phyloP scores from a whole-genome alignment of 1,140 invertebrate genomes.

The Heliconius himera region DNA sequence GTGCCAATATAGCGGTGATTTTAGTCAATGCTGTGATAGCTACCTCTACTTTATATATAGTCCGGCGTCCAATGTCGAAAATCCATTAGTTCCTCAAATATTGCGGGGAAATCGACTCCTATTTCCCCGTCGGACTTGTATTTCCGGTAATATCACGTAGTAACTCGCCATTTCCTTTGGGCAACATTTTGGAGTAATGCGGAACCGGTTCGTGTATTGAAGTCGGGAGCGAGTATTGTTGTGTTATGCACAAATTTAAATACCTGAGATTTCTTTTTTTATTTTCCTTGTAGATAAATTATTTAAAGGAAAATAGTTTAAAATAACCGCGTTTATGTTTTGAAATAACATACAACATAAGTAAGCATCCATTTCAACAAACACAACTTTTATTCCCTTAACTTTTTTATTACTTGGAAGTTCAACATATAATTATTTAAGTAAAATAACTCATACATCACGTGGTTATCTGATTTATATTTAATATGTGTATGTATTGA shows the following conservation, averaged over 20 bases:
- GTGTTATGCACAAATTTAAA: neutral
- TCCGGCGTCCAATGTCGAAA: constrained; percentile 14
- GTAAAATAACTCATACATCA: neutral
- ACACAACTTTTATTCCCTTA: too few species aligned
- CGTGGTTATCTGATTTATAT: constrained; percentile 9
- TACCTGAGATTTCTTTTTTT: neutral
- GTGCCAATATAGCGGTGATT: neutral
- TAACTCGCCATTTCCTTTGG: constrained; percentile 23
- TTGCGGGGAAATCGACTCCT: constrained; percentile 21
- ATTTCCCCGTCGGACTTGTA: constrained; percentile 20
- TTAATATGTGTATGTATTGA: constrained; percentile 15
- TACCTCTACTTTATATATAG: neutral
- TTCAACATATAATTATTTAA: neutral
- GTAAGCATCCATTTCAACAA: too few species aligned
- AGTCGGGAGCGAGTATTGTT: neutral
- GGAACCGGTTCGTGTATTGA: constrained; percentile 5
- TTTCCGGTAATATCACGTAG: constrained; percentile 19
- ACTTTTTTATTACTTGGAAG: neutral
- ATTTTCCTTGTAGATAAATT: neutral
- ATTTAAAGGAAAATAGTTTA: too few species aligned
- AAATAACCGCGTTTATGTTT: too few species aligned
- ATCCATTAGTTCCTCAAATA: constrained; percentile 34
- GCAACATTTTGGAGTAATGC: constrained; percentile 4
- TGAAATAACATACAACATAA: too few species aligned
- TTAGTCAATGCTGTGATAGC: neutral